Evolutionary conservation across 2,113 vertebrate genomes (phyloP), one percentile per base, ranked within the genome.

Genomic region (Leucopsar rothschildi): DNA sequence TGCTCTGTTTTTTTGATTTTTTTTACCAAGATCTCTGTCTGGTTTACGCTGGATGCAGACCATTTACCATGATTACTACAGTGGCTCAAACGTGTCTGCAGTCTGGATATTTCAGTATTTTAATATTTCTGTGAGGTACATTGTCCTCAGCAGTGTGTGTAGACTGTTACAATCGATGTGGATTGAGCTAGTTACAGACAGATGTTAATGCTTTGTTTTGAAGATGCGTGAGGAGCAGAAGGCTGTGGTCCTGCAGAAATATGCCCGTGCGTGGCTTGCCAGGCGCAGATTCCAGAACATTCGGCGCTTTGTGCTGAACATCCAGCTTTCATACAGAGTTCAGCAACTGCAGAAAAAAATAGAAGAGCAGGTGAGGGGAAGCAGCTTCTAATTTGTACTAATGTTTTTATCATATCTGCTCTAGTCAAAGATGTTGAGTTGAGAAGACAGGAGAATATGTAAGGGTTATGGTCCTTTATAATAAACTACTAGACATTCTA

Each of bases 281-380:
- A 98, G 99, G 12, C 98, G 99, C 35, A 97, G 99, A 4, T 99
- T 99, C 96, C 99, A 99, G 96, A 99, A 93, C 33, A 98, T 99
- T 88, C 98, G 99, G 2, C 98, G 99, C 4, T 98, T 99, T 28
- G 99, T 99, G 18, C 23, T 99, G 27, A 99, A 99, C 12, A 98
- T 99, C 40, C 99, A 99, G 95, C 99, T 99, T 7, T 99, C 99
- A 0, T 99, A 98, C 96, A 98, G 99, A 93, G 99, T 99, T 40
- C 99, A 99, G 94, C 97, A 98, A 39, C 98, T 99, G 91, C 98
- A 99, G 84, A 99, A 98, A 59, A 99, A 98, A 92, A 85, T 99
- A 25, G 99, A 99, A 44, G 99, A 99, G 18, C 98, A 99, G 98
- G 99, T 99, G 84, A 86, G 88, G 33, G 55, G 42, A n/a, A 47